Evolutionary conservation across 2,113 vertebrate species (phyloP), one percentile per base, ranked within the genome.

Genomic region (Patagioenas fasciata): DNA sequence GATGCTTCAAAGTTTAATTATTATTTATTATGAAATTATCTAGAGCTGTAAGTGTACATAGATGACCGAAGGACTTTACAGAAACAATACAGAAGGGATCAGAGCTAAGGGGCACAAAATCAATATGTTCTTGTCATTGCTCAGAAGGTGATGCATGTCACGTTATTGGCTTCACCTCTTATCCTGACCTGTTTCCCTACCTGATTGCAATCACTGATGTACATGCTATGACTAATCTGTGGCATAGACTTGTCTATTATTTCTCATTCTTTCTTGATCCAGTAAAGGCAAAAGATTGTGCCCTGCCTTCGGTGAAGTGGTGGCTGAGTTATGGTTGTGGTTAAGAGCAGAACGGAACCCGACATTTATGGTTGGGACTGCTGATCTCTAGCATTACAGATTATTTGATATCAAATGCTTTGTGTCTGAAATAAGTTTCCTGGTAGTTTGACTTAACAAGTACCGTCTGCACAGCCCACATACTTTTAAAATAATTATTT

Each of bases 401-500:
- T 91, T 93, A 95, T 93, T 96, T 96, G 74, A 95, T 93, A 97
- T 64, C 85, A 96, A 91, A 94, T 3, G 7, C 84, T 96, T 94
- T 84, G 73, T 94, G 92, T 94, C 92, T 97, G 95, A 96, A 96
- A 60, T 95, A 93, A 96, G 96, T 96, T 95, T 92, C 72, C 93
- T 80, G 85, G 69, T 95, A 96, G 92, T 96, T 96, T 96, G 85
- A 96, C 95, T 96, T 97, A 97, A 95, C 95, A 97, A 96, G 95
- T 96, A 90, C 69, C 82, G 95, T 92, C 93, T 96, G 95, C 79
- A 65, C 95, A 96, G 72, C 96, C 96, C 95, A 97, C 95, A 84
- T 83, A 93, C 95, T 95, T 97, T 97, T 96, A 96, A 97, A 97
- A 97, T 97, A 95, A 96, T 96, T 95, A 97, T 97, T 96, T 97